Evolutionary conservation across 1,140 invertebrate genomes (phyloP).

Genomic region (Neodiprion fabricii): DNA sequence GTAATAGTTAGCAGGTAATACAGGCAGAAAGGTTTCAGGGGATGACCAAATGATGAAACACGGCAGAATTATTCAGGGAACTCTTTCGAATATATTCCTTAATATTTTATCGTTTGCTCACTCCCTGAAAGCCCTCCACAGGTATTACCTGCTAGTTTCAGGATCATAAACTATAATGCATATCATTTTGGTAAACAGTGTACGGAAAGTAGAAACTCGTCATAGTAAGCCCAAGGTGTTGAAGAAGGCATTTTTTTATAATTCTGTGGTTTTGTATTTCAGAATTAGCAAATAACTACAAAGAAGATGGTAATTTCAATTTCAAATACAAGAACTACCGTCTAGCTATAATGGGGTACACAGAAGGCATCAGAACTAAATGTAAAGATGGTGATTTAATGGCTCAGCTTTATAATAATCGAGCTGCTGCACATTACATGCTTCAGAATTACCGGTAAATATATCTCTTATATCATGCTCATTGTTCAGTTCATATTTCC

Average conservation of each 20-base stretch:
- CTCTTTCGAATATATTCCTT: no score
- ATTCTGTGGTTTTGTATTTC: slow-evolving; percentile 37
- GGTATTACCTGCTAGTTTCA: no score
- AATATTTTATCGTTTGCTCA: no score
- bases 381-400: slow-evolving; percentile 78
- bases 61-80: no score
- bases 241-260: slow-evolving; percentile 15
- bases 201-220: slow-evolving; percentile 2
- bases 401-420: slow-evolving; percentile 88
- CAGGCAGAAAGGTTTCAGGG: no score
- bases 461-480: background rate
- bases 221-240: background rate
- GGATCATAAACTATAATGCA: no score
- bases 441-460: slow-evolving; percentile 82
- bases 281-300: slow-evolving; percentile 89
- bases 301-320: slow-evolving; percentile 96
- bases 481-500: no score
- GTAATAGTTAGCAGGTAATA: no score
- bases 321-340: slow-evolving; percentile 96
- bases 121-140: no score
- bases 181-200: no score
- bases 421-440: slow-evolving; percentile 87
- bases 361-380: slow-evolving; percentile 85
- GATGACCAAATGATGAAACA: background rate
- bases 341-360: slow-evolving; percentile 85